phyloP scores from a whole-genome alignment of 1,140 invertebrate genomes.

The Drosophila athabasca region DNA sequence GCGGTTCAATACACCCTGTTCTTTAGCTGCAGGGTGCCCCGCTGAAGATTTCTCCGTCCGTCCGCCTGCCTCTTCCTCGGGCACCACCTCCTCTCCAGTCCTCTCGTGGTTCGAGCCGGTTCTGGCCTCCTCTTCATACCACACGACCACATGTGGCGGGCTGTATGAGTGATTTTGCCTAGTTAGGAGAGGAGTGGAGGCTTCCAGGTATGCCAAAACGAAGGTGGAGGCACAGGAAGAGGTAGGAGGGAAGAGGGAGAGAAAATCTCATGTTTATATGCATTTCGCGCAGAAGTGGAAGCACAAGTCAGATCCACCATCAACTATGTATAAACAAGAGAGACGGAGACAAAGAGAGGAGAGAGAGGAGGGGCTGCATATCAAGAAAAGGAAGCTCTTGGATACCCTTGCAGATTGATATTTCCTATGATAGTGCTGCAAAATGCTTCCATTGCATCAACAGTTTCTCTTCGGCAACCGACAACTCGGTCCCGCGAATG shows the following conservation, averaged over 20 bases:
- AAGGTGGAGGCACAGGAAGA: constrained; percentile 14
- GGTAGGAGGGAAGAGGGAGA: neutral
- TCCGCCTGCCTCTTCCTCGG: neutral
- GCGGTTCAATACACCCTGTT: constrained; percentile 73
- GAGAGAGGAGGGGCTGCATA: too few species aligned
- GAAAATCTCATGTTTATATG: constrained; percentile 80
- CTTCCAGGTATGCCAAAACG: constrained; percentile 50
- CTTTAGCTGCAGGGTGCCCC: constrained; percentile 75
- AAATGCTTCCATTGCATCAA: too few species aligned
- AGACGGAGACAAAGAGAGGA: too few species aligned
- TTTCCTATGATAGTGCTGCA: too few species aligned
- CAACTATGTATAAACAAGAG: constrained; percentile 5
- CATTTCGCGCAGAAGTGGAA: constrained; percentile 52
- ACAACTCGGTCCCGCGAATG: too few species aligned
- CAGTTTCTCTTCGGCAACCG: too few species aligned
- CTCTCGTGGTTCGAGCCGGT: constrained; percentile 61
- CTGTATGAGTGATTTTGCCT: constrained; percentile 78
- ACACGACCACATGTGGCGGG: constrained; percentile 65
- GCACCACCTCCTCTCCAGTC: constrained; percentile 1
- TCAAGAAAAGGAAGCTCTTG: too few species aligned
- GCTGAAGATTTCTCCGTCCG: constrained; percentile 40
- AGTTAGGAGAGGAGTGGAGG: constrained; percentile 52
- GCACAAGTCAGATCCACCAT: constrained; percentile 20
- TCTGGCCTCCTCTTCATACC: constrained; percentile 33
- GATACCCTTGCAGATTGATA: too few species aligned